Evolutionary conservation across 2,888 invertebrate species (phyloP).

Genomic region (Timema cristinae): DNA sequence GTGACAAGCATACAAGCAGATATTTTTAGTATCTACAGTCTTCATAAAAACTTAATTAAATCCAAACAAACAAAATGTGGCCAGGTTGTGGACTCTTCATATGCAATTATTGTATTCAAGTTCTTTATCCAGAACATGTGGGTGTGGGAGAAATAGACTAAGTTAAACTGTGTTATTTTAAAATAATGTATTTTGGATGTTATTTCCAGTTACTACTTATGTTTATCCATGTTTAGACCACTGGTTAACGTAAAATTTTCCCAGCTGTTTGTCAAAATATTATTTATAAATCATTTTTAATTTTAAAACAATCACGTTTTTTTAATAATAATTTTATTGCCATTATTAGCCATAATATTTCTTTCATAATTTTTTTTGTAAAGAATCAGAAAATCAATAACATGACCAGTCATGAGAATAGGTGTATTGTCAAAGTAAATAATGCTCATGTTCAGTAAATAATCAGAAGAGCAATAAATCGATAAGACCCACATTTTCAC

Average conservation of each 20-base stretch:
- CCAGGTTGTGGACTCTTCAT: no score
- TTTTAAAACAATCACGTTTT: no score
- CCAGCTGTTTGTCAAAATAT: no score
- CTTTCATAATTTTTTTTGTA: background rate
- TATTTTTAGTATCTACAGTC: background rate
- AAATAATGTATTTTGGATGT: background rate
- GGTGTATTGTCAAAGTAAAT: background rate
- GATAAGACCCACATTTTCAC: no score
- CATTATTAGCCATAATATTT: background rate
- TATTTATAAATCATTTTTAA: no score
- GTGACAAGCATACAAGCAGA: constrained; percentile 7
- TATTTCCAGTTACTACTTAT: background rate
- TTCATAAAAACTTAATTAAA: background rate
- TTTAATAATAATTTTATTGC: no score
- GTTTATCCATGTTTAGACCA: background rate
- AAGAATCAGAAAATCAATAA: background rate
- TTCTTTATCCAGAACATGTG: background rate
- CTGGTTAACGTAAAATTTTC: background rate
- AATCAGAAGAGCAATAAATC: background rate
- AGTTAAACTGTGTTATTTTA: background rate
- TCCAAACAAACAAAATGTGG: no score
- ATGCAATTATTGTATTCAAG: background rate
- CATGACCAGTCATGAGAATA: background rate
- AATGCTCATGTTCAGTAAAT: no score
- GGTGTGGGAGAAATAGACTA: background rate